Conservation (phyloP, 2,888 invertebrate species). For the Caenorhabditis sp. region DNA sequence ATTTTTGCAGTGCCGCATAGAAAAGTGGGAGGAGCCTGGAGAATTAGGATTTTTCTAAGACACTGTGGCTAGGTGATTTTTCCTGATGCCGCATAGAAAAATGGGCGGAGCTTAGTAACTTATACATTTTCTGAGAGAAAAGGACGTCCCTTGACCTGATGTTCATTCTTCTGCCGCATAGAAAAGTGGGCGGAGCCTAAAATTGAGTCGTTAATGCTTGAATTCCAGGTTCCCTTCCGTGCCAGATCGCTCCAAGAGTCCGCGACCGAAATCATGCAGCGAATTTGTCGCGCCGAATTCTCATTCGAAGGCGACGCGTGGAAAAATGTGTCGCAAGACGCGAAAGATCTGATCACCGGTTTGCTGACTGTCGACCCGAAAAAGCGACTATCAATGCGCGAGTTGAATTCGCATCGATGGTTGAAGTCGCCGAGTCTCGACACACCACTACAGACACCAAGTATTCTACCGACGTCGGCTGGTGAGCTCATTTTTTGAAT, state of each 20-base stretch:
- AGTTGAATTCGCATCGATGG: slow-evolving; percentile 79
- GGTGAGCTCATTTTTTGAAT: slow-evolving; percentile 36
- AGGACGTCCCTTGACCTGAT: too few relatives aligned
- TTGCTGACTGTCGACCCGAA: slow-evolving; percentile 81
- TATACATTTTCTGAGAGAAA: too few relatives aligned
- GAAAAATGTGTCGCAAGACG: slow-evolving; percentile 80
- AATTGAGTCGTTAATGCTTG: too few relatives aligned
- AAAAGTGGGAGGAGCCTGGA: too few relatives aligned
- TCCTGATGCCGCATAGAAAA: too few relatives aligned
- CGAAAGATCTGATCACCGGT: slow-evolving; percentile 80
- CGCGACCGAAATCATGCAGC: slow-evolving; percentile 81
- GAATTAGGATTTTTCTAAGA: too few relatives aligned
- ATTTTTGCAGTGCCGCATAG: too few relatives aligned
- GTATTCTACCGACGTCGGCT: slow-evolving; percentile 62
- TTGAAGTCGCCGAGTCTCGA: slow-evolving; percentile 72
- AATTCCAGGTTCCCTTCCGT: slow-evolving; percentile 80
- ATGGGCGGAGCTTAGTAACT: too few relatives aligned
- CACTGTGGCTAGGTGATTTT: too few relatives aligned
- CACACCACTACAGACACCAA: slow-evolving; percentile 70
- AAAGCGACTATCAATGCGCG: slow-evolving; percentile 79
- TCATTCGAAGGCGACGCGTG: slow-evolving; percentile 81
- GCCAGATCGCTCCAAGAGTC: slow-evolving; percentile 79
- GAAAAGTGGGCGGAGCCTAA: too few relatives aligned
- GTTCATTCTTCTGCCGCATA: too few relatives aligned
- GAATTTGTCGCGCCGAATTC: slow-evolving; percentile 83